Conservation (phyloP, 2,797 vertebrate species). For the Coendou prehensilis region DNA sequence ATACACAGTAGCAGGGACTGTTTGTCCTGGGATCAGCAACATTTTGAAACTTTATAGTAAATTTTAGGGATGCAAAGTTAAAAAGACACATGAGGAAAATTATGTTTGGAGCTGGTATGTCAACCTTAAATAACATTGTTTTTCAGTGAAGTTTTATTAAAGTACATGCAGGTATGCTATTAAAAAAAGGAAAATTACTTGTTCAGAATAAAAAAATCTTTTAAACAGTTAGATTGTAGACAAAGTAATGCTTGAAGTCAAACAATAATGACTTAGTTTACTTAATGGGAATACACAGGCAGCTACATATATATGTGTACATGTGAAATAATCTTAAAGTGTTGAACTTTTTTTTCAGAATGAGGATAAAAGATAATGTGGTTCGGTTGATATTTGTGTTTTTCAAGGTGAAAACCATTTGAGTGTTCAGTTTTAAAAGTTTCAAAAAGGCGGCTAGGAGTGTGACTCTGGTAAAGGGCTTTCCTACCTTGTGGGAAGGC, state of each 20-base stretch:
- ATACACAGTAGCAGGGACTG: constrained; percentile 12
- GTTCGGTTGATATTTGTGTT: neutral
- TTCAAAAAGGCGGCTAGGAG: accelerated
- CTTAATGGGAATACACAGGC: neutral
- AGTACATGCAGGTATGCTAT: accelerated
- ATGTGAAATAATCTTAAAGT: neutral
- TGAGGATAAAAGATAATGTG: neutral
- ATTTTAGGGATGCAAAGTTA: neutral
- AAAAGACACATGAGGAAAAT: neutral
- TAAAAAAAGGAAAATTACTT: neutral
- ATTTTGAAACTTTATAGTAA: neutral
- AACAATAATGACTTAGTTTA: neutral
- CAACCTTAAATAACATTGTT: neutral
- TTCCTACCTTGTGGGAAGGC: too few relatives aligned
- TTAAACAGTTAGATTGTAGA: neutral
- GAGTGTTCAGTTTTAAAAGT: neutral
- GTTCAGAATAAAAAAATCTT: neutral
- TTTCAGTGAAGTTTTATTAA: neutral
- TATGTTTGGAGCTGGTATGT: neutral
- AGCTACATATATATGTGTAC: accelerated
- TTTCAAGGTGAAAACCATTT: neutral
- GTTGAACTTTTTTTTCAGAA: neutral
- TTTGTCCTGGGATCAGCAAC: constrained; percentile 28
- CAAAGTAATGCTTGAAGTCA: neutral
- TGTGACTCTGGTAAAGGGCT: neutral